Evolutionary conservation across 2,888 invertebrate genomes (phyloP).

Genomic region (Aphodius sticticus): DNA sequence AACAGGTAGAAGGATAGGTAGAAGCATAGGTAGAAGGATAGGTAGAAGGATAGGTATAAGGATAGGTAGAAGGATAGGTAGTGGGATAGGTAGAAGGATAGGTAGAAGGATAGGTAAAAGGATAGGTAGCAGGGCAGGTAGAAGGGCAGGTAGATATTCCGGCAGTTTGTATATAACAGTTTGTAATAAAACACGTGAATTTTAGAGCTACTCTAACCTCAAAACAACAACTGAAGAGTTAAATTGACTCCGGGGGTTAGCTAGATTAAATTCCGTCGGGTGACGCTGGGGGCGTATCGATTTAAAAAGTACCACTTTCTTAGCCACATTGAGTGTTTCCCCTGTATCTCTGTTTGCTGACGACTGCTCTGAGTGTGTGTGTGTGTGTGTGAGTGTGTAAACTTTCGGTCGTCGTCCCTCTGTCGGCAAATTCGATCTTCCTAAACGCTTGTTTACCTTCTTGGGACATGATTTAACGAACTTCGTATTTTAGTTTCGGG

Average conservation of each 20-base stretch:
- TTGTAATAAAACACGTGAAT: not conserved
- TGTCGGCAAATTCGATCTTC: not conserved
- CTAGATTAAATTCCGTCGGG: not conserved
- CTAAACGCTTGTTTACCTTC: not conserved
- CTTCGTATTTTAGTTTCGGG: conserved; percentile 4
- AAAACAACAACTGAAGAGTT: not conserved
- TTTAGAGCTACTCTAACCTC: not conserved
- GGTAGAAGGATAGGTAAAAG: no score
- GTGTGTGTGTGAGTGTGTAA: not conserved
- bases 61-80: no score
- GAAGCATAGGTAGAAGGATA: no score
- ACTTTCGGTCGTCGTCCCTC: not conserved
- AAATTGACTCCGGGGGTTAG: not conserved
- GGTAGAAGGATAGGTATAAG: no score
- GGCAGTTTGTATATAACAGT: no score
- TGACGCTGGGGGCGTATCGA: not conserved
- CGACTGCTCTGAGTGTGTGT: not conserved
- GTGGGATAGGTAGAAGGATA: no score
- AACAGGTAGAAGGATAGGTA: no score
- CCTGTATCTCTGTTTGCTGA: not conserved
- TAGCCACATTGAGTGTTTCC: not conserved
- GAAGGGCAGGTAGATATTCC: no score
- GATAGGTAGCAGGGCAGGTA: no score
- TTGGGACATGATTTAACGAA: conserved; percentile 4
- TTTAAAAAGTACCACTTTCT: not conserved